Evolutionary conservation across 2,797 vertebrate species (phyloP).

Genomic region (Periparus ater): DNA sequence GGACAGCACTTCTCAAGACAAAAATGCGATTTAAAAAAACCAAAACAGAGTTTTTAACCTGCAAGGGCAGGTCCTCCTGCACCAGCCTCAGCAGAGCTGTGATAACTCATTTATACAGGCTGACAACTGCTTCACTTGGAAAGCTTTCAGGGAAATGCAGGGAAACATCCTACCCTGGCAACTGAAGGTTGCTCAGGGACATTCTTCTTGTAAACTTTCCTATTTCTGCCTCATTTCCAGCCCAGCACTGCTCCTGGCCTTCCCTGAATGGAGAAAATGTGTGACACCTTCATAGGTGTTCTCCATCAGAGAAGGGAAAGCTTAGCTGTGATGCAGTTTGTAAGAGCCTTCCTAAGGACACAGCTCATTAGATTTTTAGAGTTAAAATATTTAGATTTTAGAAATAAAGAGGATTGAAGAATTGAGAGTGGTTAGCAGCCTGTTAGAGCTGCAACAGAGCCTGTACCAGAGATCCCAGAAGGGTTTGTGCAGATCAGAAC

Average conservation of each 20-base stretch:
- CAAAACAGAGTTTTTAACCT: neutral
- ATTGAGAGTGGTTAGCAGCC: neutral
- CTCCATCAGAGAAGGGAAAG: neutral
- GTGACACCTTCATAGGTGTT: neutral
- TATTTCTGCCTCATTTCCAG: neutral
- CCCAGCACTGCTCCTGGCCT: neutral
- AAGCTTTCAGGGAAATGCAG: neutral
- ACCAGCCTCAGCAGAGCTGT: neutral
- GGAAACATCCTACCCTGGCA: neutral
- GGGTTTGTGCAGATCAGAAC: neutral
- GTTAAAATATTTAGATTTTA: neutral
- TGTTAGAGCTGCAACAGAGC: neutral
- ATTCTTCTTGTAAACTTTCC: neutral
- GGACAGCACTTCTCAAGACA: neutral
- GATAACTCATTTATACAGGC: neutral
- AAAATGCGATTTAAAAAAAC: neutral
- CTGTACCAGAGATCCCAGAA: neutral
- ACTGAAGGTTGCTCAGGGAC: neutral
- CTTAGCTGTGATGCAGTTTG: neutral
- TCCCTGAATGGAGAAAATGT: neutral
- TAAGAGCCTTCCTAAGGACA: neutral
- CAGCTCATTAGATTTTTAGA: neutral
- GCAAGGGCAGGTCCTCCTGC: neutral
- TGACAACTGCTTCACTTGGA: neutral
- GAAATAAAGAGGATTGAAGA: neutral